Percentiles rank a stretch among this genome's conserved stretches.
phyloP scores from a whole-genome alignment of 2,797 vertebrate species.

The Lacerta agilis region DNA sequence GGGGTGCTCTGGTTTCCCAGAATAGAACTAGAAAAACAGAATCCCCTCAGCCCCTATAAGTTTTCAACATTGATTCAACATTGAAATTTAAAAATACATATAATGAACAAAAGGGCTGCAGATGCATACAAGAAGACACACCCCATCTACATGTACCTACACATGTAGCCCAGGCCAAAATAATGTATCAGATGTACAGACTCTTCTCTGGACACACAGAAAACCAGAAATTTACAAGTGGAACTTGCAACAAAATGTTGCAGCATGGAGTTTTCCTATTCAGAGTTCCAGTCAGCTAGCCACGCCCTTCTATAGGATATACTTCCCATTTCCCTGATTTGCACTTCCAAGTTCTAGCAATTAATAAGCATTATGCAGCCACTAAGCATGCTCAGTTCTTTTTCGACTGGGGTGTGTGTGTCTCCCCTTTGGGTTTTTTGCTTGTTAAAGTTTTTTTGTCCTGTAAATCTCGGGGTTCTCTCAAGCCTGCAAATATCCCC shows the following conservation, averaged over 20 bases:
- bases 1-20: not conserved
- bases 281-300: not conserved
- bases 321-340: not conserved
- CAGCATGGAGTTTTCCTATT: not conserved
- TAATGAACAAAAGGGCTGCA: not conserved
- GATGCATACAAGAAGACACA: not conserved
- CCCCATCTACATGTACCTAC: not conserved
- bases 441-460: no score
- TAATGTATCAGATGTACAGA: not conserved
- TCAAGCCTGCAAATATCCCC: no score
- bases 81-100: not conserved
- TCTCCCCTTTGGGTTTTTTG: not conserved
- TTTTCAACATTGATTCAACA: not conserved
- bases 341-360: not conserved
- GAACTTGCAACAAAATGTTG: not conserved
- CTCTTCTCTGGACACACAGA: not conserved
- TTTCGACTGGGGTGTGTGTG: not conserved
- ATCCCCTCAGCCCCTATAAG: not conserved
- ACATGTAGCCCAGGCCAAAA: not conserved
- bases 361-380: not conserved
- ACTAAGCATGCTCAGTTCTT: not conserved
- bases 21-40: not conserved
- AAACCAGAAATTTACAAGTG: not conserved
- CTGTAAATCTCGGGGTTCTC: no score
- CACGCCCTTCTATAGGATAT: not conserved